Conservation (phyloP, 2,888 invertebrate genomes). For the Crematogaster levior region DNA sequence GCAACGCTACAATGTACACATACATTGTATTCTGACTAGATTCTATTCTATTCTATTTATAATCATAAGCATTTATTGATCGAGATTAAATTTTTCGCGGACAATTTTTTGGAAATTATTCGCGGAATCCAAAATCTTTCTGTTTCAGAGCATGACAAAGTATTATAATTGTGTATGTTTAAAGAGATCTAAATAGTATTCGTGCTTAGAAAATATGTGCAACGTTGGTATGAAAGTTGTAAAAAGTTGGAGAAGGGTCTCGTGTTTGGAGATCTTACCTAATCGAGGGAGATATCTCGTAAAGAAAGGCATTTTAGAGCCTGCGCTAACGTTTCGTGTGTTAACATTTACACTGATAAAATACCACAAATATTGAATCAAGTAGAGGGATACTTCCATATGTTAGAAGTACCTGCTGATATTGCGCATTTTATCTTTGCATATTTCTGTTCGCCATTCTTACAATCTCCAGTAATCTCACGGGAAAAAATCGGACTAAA, state of each 20-base stretch:
- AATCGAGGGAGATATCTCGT: conserved; percentile 17
- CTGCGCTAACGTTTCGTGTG: conserved; percentile 23
- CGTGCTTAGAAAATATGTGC: conserved; percentile 57
- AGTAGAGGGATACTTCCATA: background rate
- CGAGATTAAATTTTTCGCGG: background rate
- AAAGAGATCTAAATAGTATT: background rate
- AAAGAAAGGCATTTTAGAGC: conserved; percentile 29
- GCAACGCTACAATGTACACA: background rate
- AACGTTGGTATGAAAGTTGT: conserved; percentile 52
- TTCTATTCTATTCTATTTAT: background rate
- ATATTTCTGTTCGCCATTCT: conserved; percentile 12
- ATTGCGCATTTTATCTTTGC: background rate
- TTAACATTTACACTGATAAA: conserved; percentile 45
- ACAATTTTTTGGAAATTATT: background rate
- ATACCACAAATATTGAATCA: conserved; percentile 39
- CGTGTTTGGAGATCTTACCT: conserved; percentile 35
- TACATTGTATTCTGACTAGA: background rate
- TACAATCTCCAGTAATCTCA: background rate
- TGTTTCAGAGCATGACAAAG: background rate
- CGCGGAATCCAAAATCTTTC: background rate
- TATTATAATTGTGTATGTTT: background rate
- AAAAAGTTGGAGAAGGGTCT: conserved; percentile 21
- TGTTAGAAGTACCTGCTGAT: background rate
- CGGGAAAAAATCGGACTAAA: background rate
- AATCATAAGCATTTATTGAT: background rate